Evolutionary conservation across 2,797 vertebrate genomes (phyloP), one percentile per base, ranked within the genome.

Genomic region (Coregonus suidteri): DNA sequence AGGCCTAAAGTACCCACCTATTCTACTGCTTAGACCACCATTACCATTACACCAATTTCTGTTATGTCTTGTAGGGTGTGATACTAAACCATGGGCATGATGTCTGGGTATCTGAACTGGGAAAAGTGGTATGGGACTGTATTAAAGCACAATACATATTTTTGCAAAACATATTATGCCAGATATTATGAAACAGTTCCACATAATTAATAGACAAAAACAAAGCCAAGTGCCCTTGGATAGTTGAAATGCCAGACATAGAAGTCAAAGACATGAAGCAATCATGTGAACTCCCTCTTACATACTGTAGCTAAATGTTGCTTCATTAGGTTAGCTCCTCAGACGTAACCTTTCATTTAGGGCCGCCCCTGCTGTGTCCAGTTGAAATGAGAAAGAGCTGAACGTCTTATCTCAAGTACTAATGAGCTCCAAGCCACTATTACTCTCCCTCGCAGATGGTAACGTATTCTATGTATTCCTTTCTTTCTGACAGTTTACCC

Each of bases 1-100:
- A 74, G 77, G 34, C 81, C 64, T 31, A 72, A 74, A 11, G 59
- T 20, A 5, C 16, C 7, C 35, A 18, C 35, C 35, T 47, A 47
- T 4, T 75, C 25, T 68, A 25, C 75, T 78, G 62, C 66, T 59
- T 73, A 41, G 31, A 81, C 76, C 76, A 79, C 67, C 65, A 53
- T 71, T 53, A 52, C 20, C 13, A 6, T 41, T 15, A 70, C 41
- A 47, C 9, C 2, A 0, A 47, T 13, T 3, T 41, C 11, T n/a
- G 6, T n/a, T n/a, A 70, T 4, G 16, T n/a, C 3, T 37, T 70
- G 67, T 69, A 69, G 68, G 68, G 18, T 70, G 68, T 47, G 16
- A 70, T 16, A 37, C 14, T n/a, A 18, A 70, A 68, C 66, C 31
- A 16, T 13, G 41, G 9, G 41, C 41, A 47, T 11, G 9, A 47